Percentiles rank a stretch among this genome's conserved stretches.
phyloP scores from a whole-genome alignment of 1,140 invertebrate species.

The Oryzaephilus surinamensis region DNA sequence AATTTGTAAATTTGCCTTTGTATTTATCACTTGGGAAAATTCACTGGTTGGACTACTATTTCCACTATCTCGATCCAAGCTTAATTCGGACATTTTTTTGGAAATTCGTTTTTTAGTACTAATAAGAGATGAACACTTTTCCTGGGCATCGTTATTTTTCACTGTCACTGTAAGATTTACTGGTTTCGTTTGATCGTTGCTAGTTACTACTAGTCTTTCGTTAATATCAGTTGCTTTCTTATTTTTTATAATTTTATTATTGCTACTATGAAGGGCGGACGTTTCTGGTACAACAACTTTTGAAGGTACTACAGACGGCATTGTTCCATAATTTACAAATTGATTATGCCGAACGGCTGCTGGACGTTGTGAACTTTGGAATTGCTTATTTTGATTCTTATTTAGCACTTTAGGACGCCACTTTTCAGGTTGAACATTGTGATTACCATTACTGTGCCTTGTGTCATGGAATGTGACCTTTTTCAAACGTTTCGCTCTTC shows the following conservation, averaged over 20 bases:
- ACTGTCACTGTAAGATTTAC: not conserved
- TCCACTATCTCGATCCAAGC: slow-evolving; percentile 18
- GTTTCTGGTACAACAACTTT: slow-evolving; percentile 3
- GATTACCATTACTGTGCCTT: too few relatives aligned
- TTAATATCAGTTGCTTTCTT: not conserved
- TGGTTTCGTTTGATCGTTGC: not conserved
- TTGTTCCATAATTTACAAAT: slow-evolving; percentile 13
- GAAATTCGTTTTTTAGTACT: slow-evolving; percentile 11
- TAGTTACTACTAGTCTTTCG: slow-evolving; percentile 3
- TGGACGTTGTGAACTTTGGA: slow-evolving; percentile 10
- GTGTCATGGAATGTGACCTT: too few relatives aligned
- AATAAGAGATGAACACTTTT: slow-evolving; percentile 1
- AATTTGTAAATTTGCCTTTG: too few relatives aligned
- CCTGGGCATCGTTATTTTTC: not conserved
- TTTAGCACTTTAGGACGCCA: slow-evolving; percentile 19
- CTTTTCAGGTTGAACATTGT: too few relatives aligned
- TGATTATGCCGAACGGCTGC: slow-evolving; percentile 20
- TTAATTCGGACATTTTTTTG: slow-evolving; percentile 18
- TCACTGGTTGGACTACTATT: slow-evolving; percentile 18
- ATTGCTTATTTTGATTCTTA: slow-evolving; percentile 3
- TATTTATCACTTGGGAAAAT: too few relatives aligned
- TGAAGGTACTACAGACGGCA: slow-evolving; percentile 1
- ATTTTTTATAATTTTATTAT: not conserved
- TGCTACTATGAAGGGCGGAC: not conserved
- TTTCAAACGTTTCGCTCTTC: too few relatives aligned